Evolutionary conservation across 2,113 vertebrate species (phyloP).

Genomic region (Lathamus discolor): DNA sequence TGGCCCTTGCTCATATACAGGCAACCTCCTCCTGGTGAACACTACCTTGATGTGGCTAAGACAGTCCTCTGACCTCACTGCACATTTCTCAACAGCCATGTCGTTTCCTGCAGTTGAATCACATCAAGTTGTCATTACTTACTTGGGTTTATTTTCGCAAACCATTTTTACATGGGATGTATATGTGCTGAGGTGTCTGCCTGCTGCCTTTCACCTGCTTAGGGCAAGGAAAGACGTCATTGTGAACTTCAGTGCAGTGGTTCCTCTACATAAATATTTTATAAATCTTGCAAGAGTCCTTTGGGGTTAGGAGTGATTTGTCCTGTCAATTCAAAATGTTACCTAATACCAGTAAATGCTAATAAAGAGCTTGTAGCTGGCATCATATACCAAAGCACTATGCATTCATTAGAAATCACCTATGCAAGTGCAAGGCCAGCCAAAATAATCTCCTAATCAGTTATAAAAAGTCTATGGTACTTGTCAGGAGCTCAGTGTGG

Average conservation of each 20-base stretch:
- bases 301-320: slow-evolving; percentile 26
- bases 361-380: slow-evolving; percentile 62
- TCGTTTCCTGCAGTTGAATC: not conserved
- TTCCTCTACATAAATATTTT: slow-evolving; percentile 20
- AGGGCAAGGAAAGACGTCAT: slow-evolving; percentile 1
- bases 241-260: not conserved
- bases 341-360: slow-evolving; percentile 56
- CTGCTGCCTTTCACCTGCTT: slow-evolving; percentile 31
- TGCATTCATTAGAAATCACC: slow-evolving; percentile 51
- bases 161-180: not conserved
- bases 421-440: slow-evolving; percentile 41
- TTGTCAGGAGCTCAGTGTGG: slow-evolving; percentile 50
- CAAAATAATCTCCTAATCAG: slow-evolving; percentile 70
- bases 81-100: not conserved
- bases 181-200: not conserved
- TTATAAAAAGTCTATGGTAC: slow-evolving; percentile 43
- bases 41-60: not conserved
- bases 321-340: not conserved
- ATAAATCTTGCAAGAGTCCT: not conserved
- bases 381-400: not conserved
- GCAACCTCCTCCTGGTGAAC: not conserved
- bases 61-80: not conserved
- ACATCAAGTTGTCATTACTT: slow-evolving; percentile 45
- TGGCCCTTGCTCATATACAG: not conserved
- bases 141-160: slow-evolving; percentile 23